These are phyloP conservation scores for Riparia riparia DNA, from an alignment of 2,113 vertebrate genomes.

Conservation along the genomic window DNA sequence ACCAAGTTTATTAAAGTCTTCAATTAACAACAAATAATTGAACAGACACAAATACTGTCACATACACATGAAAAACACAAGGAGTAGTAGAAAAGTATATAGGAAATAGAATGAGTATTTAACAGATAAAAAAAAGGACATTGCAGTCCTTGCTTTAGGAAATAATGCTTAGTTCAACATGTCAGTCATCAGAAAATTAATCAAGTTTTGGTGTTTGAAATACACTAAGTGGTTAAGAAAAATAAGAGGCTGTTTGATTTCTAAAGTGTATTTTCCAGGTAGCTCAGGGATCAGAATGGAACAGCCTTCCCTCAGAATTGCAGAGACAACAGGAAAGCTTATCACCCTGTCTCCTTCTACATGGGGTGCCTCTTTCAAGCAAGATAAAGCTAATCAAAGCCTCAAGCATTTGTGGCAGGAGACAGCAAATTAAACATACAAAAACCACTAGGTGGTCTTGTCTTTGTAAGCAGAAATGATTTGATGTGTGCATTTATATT, in stretches of 20 bases:
- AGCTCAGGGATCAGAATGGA: background rate
- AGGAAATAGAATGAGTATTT: background rate
- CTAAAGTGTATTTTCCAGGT: background rate
- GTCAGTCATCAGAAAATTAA: background rate
- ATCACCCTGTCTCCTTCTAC: constrained; percentile 21
- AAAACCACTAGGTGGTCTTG: constrained; percentile 40
- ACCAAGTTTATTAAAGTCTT: background rate
- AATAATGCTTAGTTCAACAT: background rate
- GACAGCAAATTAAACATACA: constrained; percentile 21
- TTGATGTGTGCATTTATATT: constrained; percentile 18
- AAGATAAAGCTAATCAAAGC: constrained; percentile 58
- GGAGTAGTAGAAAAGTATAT: background rate
- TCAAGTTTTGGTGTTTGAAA: background rate
- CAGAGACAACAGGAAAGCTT: constrained; percentile 26
- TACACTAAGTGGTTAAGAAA: background rate
- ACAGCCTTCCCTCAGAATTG: background rate
- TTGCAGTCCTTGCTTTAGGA: background rate
- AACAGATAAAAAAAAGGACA: background rate
- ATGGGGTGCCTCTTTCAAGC: constrained; percentile 32
- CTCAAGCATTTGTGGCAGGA: constrained; percentile 22
- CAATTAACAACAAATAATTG: background rate
- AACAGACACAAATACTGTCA: background rate
- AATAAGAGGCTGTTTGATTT: constrained; percentile 11
- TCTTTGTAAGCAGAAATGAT: constrained; percentile 38
- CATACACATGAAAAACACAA: background rate